A percentile compares a stretch with the other conserved stretches of the same genome.
phyloP scores from a whole-genome alignment of 2,113 vertebrate genomes.

The Panurus biarmicus region DNA sequence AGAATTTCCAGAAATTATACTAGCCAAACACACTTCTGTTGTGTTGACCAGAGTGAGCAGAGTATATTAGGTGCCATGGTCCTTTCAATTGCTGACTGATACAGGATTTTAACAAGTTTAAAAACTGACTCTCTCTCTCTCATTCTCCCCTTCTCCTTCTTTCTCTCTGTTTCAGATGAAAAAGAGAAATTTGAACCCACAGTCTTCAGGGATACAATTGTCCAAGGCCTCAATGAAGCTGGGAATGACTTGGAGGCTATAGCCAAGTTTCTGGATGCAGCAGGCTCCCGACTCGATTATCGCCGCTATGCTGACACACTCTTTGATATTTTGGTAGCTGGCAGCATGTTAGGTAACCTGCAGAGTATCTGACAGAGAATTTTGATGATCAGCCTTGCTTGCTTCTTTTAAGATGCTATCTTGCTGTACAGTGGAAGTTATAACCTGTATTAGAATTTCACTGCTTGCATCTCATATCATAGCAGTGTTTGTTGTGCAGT shows the following conservation, averaged over 20 bases:
- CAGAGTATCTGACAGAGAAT: neutral
- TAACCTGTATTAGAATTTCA: neutral
- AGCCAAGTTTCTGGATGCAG: constrained; percentile 87
- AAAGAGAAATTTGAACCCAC: constrained; percentile 97
- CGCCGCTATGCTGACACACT: constrained; percentile 92
- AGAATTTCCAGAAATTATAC: neutral
- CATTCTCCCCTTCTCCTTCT: neutral
- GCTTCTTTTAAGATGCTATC: neutral
- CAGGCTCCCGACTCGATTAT: constrained; percentile 87
- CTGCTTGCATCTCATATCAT: neutral
- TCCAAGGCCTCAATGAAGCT: constrained; percentile 89
- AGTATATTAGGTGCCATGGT: neutral
- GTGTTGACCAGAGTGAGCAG: neutral
- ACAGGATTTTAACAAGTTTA: neutral
- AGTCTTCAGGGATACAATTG: constrained; percentile 88
- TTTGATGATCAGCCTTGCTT: neutral
- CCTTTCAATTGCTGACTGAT: neutral
- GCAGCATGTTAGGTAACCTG: constrained; percentile 88
- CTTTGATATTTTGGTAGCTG: constrained; percentile 91
- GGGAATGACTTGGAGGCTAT: constrained; percentile 85
- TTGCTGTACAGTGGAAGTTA: neutral
- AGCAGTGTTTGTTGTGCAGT: neutral
- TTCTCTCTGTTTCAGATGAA: constrained; percentile 78
- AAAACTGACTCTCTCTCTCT: neutral
- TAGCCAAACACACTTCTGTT: neutral